Evolutionary conservation across 2,797 vertebrate genomes (phyloP).

Genomic region (Myripristis murdjan): DNA sequence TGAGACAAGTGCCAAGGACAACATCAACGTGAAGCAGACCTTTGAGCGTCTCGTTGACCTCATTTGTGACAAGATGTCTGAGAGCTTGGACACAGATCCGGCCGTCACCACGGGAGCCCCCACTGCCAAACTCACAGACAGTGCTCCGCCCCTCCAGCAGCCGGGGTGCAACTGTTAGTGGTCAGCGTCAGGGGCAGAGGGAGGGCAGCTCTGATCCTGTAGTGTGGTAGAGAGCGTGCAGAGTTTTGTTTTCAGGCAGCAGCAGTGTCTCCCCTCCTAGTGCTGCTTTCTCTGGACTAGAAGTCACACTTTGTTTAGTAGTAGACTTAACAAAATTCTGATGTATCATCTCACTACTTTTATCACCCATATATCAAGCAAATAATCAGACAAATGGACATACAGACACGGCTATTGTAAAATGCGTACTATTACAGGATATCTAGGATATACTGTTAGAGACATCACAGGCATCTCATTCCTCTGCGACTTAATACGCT

Average conservation of each 20-base stretch:
- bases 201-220: slow-evolving; percentile 47
- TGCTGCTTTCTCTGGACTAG: slow-evolving; percentile 72
- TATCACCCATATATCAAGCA: slow-evolving; percentile 72
- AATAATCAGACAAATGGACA: slow-evolving; percentile 61
- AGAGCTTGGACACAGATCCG: slow-evolving; percentile 93
- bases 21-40: slow-evolving; percentile 97
- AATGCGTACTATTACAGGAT: slow-evolving; percentile 66
- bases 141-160: slow-evolving; percentile 91
- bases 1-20: slow-evolving; percentile 98
- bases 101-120: slow-evolving; percentile 89
- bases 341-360: slow-evolving; percentile 67
- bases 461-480: slow-evolving; percentile 53
- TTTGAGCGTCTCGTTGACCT: slow-evolving; percentile 97
- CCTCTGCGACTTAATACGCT: slow-evolving; percentile 60
- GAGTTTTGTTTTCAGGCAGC: slow-evolving; percentile 48
- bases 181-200: slow-evolving; percentile 28
- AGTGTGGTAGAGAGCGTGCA: slow-evolving; percentile 57
- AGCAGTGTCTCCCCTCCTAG: slow-evolving; percentile 58
- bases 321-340: slow-evolving; percentile 67
- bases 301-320: slow-evolving; percentile 63
- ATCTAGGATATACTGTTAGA: slow-evolving; percentile 59
- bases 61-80: slow-evolving; percentile 99
- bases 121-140: slow-evolving; percentile 93
- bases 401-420: slow-evolving; percentile 62
- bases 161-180: slow-evolving; percentile 94